These are phyloP conservation scores for Adineta ricciae DNA, from an alignment of 2,888 invertebrate genomes.

Conservation along the genomic window DNA sequence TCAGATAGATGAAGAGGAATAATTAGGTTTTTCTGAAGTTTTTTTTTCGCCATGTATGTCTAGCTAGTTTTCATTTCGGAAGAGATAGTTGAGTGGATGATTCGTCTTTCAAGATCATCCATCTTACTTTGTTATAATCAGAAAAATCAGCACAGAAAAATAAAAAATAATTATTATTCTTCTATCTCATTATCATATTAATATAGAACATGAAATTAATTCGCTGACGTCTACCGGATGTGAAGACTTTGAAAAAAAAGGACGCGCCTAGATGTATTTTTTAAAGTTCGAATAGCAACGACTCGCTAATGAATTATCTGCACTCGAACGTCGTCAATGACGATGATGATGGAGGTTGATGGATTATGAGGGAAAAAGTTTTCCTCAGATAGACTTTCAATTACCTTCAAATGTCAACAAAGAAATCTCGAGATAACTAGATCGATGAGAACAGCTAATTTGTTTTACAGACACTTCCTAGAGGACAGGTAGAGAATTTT, in stretches of 20 bases:
- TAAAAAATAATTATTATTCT: too few species aligned
- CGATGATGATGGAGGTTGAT: not conserved
- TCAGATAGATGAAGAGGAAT: not conserved
- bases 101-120: not conserved
- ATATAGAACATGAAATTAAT: too few species aligned
- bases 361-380: not conserved
- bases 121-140: not conserved
- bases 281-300: too few species aligned
- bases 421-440: not conserved
- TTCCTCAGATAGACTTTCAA: not conserved
- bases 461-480: not conserved
- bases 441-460: not conserved
- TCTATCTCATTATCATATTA: too few species aligned
- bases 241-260: too few species aligned
- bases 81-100: not conserved
- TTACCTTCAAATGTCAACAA: not conserved
- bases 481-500: not conserved
- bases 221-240: too few species aligned
- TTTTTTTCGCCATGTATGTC: not conserved
- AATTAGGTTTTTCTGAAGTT: not conserved
- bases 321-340: too few species aligned
- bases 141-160: not conserved
- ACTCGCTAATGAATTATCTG: too few species aligned
- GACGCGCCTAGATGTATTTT: too few species aligned
- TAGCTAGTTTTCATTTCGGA: not conserved